Percentiles rank a stretch among this genome's conserved stretches.
phyloP scores from a whole-genome alignment of 2,797 vertebrate species.

The Leptatherina wallacei region DNA sequence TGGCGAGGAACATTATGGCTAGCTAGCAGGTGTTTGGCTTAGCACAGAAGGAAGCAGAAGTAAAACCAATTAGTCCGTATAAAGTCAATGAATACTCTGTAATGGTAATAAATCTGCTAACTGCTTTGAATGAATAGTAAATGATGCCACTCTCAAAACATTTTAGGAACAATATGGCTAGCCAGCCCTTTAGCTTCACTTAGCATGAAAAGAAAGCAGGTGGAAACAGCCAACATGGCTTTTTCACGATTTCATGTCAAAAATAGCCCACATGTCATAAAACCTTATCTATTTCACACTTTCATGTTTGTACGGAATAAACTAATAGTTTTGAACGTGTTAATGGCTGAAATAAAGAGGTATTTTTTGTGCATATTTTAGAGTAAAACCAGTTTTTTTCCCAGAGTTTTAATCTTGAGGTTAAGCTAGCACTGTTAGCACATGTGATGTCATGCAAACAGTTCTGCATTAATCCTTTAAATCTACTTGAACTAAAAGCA shows the following conservation, averaged over 20 bases:
- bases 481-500: not conserved
- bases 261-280: not conserved
- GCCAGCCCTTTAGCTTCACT: not conserved
- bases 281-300: not conserved
- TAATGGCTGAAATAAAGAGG: not conserved
- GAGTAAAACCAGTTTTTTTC: not conserved
- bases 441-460: not conserved
- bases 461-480: not conserved
- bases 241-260: not conserved
- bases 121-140: not conserved
- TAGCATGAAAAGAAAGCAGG: not conserved
- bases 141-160: not conserved
- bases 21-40: conserved; percentile 2
- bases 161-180: not conserved
- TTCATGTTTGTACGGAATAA: not conserved
- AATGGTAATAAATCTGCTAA: not conserved
- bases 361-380: not conserved
- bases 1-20: not conserved
- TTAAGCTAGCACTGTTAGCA: not conserved
- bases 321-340: not conserved
- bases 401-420: not conserved
- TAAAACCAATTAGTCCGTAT: not conserved
- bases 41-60: not conserved
- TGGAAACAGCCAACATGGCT: not conserved
- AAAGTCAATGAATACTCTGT: not conserved